Conservation (phyloP, 2,888 invertebrate genomes). For the Aradus depressus region DNA sequence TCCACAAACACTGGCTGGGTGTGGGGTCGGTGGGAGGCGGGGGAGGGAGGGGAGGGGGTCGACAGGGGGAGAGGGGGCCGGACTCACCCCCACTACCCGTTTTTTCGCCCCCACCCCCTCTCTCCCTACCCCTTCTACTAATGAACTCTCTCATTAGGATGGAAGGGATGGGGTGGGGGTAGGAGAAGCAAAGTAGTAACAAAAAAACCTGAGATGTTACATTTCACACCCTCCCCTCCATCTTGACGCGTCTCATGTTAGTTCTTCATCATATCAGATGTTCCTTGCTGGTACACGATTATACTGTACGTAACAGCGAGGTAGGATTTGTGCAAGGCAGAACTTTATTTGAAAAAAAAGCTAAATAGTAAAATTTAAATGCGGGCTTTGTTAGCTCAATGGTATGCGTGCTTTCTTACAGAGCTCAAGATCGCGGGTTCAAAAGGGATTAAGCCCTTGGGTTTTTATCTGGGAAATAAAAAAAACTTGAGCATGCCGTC, state of each 20-base stretch:
- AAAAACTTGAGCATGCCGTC: too few relatives aligned
- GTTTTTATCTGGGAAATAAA: too few relatives aligned
- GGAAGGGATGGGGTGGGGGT: conserved; percentile 11
- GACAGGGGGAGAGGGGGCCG: too few relatives aligned
- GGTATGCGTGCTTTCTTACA: too few relatives aligned
- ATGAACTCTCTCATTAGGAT: conserved; percentile 25
- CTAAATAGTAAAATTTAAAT: too few relatives aligned
- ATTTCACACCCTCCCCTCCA: not conserved
- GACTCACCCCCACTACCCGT: conserved; percentile 26
- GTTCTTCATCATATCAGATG: not conserved
- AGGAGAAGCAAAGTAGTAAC: conserved; percentile 1
- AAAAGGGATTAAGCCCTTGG: too few relatives aligned
- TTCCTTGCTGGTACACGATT: not conserved
- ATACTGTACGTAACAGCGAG: too few relatives aligned
- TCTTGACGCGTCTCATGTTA: not conserved
- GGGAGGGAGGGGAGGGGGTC: conserved; percentile 21
- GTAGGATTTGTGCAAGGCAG: too few relatives aligned
- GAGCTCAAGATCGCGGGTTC: too few relatives aligned
- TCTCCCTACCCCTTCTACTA: conserved; percentile 8
- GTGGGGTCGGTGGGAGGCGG: conserved; percentile 26
- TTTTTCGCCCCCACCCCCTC: conserved; percentile 12
- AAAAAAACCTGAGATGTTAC: too few relatives aligned
- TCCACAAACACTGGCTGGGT: conserved; percentile 10
- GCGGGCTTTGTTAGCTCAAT: too few relatives aligned
- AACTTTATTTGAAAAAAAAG: too few relatives aligned